Conservation (phyloP, 2,797 vertebrate genomes). For the Iguana delicatissima region DNA sequence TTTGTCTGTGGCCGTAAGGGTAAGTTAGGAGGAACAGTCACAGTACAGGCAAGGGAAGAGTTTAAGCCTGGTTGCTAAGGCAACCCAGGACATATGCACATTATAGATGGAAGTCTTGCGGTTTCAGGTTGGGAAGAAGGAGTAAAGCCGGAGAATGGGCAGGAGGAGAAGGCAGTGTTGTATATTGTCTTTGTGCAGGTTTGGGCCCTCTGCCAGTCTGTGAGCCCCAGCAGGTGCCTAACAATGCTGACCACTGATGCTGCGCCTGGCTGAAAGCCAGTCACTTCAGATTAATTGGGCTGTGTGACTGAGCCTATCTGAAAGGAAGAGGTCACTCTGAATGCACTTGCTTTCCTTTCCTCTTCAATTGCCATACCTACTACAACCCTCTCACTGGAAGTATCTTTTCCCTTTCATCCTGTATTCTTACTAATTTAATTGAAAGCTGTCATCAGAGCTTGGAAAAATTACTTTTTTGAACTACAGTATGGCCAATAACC, state of each 20-base stretch:
- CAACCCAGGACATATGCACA: background rate
- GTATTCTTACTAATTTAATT: constrained; percentile 6
- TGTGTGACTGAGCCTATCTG: background rate
- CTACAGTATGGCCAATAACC: too few species aligned
- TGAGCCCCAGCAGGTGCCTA: background rate
- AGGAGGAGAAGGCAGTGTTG: background rate
- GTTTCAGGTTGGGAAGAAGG: background rate
- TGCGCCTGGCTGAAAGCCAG: constrained; percentile 5
- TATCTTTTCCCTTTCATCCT: background rate
- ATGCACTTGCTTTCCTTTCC: background rate
- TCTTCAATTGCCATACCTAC: background rate
- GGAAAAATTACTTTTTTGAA: too few species aligned
- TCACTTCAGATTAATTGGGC: background rate
- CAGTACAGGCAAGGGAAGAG: background rate
- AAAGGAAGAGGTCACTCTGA: background rate
- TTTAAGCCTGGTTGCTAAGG: background rate
- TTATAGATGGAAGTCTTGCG: background rate
- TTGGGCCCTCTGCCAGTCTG: constrained; percentile 10
- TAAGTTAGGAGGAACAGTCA: background rate
- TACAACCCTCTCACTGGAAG: background rate
- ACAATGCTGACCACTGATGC: background rate
- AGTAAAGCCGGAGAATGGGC: background rate
- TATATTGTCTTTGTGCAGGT: background rate
- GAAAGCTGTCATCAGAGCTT: background rate
- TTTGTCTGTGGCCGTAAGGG: background rate